Conservation (phyloP, 2,888 invertebrate species). For the Campoplex capitator region DNA sequence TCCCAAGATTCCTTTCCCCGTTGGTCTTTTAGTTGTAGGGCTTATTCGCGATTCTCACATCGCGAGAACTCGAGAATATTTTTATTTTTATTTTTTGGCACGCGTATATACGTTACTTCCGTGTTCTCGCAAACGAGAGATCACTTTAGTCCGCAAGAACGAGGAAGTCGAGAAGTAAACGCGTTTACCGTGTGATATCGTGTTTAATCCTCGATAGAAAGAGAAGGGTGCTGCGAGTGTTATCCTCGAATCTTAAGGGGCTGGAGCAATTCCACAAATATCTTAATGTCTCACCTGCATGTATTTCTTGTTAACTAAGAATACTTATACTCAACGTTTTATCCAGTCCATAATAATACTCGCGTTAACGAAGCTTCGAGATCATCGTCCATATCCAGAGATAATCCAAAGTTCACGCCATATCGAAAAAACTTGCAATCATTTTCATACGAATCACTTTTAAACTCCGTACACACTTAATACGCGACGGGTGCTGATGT, state of each 20-base stretch:
- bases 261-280: constrained; percentile 14
- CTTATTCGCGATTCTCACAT: constrained; percentile 32
- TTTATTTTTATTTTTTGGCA: background rate
- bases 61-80: constrained; percentile 23
- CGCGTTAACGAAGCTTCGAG: constrained; percentile 20
- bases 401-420: background rate
- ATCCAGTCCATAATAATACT: background rate
- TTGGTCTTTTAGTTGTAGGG: background rate
- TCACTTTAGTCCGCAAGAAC: constrained; percentile 47
- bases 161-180: constrained; percentile 55
- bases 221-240: background rate
- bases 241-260: constrained; percentile 42
- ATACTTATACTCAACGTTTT: background rate
- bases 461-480: background rate
- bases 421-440: background rate
- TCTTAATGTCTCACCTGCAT: constrained; percentile 4
- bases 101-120: constrained; percentile 46
- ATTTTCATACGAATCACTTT: background rate
- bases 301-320: background rate
- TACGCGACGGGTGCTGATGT: background rate
- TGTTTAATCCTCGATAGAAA: constrained; percentile 54
- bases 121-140: constrained; percentile 42
- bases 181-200: constrained; percentile 51
- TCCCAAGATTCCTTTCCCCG: constrained; percentile 26
- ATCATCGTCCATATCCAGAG: background rate